These are phyloP conservation scores for Saimiri boliviensis DNA, from an alignment of 2,113 vertebrate species.

Conservation along the genomic window DNA sequence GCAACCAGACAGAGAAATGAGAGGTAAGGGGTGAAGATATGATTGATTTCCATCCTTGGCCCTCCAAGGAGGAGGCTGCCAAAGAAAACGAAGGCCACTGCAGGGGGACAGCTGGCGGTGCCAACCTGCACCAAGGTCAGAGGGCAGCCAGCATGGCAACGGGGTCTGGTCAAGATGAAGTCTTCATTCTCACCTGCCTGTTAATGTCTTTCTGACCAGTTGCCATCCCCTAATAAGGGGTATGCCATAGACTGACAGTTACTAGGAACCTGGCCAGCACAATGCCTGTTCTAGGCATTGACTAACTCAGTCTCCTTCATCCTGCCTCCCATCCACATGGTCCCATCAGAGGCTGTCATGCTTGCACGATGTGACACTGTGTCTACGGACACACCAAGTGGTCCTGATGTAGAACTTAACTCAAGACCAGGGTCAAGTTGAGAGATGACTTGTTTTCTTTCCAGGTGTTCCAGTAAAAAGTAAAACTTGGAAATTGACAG, in stretches of 20 bases:
- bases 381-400: background rate
- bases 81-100: background rate
- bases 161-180: background rate
- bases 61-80: background rate
- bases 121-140: background rate
- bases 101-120: background rate
- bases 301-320: background rate
- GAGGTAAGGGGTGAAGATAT: background rate
- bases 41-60: background rate
- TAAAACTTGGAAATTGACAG: background rate
- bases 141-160: background rate
- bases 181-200: background rate
- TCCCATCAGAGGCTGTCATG: background rate
- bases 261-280: background rate
- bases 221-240: no score
- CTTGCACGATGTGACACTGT: background rate
- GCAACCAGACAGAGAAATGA: background rate
- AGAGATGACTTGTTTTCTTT: background rate
- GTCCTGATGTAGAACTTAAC: background rate
- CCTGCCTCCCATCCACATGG: background rate
- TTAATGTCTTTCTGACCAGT: background rate
- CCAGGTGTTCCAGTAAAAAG: background rate
- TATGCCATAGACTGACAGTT: background rate
- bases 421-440: background rate
- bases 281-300: no score